phyloP scores from a whole-genome alignment of 2,797 vertebrate genomes.

The Lacerta bilineata region DNA sequence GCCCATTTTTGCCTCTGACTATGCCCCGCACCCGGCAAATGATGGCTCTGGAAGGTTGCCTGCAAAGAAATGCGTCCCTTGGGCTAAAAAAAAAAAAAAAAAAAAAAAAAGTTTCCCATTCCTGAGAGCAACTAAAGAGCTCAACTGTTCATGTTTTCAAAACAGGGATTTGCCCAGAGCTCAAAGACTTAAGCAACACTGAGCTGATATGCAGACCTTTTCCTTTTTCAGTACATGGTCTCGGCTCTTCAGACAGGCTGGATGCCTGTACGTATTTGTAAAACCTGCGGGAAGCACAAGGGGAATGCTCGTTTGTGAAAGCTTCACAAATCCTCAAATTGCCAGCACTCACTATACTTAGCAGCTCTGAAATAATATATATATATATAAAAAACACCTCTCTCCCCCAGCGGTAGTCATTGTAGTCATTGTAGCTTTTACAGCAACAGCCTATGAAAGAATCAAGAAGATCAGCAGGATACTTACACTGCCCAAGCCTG shows the following conservation, averaged over 20 bases:
- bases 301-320: neutral
- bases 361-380: neutral
- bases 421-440: neutral
- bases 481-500: neutral
- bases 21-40: too few relatives aligned
- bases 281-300: neutral
- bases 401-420: neutral
- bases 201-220: neutral
- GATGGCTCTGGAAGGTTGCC: too few relatives aligned
- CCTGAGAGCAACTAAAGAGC: neutral
- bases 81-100: too few relatives aligned
- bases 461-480: neutral
- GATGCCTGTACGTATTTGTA: neutral
- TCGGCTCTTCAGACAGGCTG: neutral
- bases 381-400: neutral
- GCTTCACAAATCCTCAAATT: slow-evolving; percentile 20
- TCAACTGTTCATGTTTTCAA: neutral
- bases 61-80: too few relatives aligned
- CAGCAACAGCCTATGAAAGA: slow-evolving; percentile 2
- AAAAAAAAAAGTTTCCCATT: too few relatives aligned
- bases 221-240: slow-evolving; percentile 14
- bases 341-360: neutral
- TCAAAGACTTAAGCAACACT: neutral
- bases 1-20: too few relatives aligned
- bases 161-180: neutral